These are phyloP conservation scores for Peromyscus attwateri DNA, from an alignment of 2,797 vertebrate genomes.

Conservation along the genomic window DNA sequence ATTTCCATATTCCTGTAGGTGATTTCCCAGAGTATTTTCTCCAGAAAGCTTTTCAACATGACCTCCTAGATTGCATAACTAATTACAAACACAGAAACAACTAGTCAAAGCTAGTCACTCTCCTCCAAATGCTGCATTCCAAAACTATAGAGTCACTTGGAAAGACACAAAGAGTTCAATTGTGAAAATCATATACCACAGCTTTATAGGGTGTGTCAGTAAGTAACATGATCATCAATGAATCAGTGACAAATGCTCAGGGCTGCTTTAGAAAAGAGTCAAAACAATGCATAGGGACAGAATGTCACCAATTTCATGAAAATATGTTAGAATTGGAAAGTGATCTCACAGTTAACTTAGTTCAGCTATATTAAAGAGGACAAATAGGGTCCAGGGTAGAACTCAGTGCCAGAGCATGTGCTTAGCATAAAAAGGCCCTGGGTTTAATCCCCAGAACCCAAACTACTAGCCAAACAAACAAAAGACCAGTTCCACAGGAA, in stretches of 20 bases:
- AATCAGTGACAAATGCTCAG: slow-evolving; percentile 33
- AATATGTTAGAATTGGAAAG: slow-evolving; percentile 2
- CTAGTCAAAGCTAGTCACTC: slow-evolving; percentile 61
- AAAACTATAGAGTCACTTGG: slow-evolving; percentile 63
- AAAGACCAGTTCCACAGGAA: not conserved
- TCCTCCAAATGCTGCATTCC: slow-evolving; percentile 62
- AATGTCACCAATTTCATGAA: not conserved
- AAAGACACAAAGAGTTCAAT: slow-evolving; percentile 54
- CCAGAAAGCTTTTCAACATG: slow-evolving; percentile 71
- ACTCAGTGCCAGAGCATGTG: not conserved
- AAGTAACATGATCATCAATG: slow-evolving; percentile 40
- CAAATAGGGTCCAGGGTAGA: not conserved
- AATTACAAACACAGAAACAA: slow-evolving; percentile 55
- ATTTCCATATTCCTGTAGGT: slow-evolving; percentile 72
- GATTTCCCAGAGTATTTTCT: slow-evolving; percentile 77
- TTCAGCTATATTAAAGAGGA: not conserved
- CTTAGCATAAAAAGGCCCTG: not conserved
- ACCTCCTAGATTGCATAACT: slow-evolving; percentile 60
- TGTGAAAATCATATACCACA: slow-evolving; percentile 47
- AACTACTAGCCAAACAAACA: not conserved
- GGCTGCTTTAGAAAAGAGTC: slow-evolving; percentile 38
- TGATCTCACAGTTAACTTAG: not conserved
- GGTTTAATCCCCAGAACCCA: not conserved
- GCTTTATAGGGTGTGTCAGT: slow-evolving; percentile 40
- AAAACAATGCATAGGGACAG: slow-evolving; percentile 16